Evolutionary conservation across 1,140 invertebrate genomes (phyloP).

Genomic region (Homarus americanus): DNA sequence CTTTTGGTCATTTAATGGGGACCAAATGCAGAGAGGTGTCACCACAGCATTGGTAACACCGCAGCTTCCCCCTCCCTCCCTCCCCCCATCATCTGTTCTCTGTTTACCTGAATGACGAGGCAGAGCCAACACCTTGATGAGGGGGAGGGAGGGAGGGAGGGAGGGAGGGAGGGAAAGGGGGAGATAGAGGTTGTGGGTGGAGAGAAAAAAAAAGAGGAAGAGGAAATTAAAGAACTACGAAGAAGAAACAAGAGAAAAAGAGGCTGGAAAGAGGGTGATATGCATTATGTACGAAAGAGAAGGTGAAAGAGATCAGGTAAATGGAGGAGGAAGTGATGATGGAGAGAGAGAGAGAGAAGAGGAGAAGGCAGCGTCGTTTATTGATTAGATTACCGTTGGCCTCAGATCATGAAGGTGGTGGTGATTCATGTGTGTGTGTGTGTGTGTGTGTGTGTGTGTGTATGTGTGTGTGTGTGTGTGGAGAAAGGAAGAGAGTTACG

Average conservation of each 20-base stretch:
- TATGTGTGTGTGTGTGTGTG: too few relatives aligned
- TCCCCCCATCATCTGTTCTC: slow-evolving; percentile 8
- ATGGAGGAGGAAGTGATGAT: neutral
- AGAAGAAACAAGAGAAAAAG: neutral
- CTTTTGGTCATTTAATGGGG: too few relatives aligned
- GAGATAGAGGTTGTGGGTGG: neutral
- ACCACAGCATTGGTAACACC: slow-evolving; percentile 14
- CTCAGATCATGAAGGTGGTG: too few relatives aligned
- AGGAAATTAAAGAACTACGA: neutral
- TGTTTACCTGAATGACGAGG: slow-evolving; percentile 21
- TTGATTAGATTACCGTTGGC: too few relatives aligned
- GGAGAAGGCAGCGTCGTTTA: neutral
- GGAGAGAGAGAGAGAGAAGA: neutral
- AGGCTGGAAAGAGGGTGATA: neutral
- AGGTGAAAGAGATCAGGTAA: neutral
- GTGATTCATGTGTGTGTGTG: too few relatives aligned
- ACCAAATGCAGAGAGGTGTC: neutral
- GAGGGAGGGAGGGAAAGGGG: neutral
- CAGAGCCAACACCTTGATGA: neutral
- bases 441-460: too few relatives aligned
- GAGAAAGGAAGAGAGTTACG: too few relatives aligned
- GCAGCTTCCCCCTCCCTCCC: neutral
- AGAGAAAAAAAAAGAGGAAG: neutral
- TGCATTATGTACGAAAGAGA: neutral
- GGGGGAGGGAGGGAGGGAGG: neutral